These are phyloP conservation scores for Actinia equina DNA, from an alignment of 64 coral and sea anemone species.

Conservation along the genomic window DNA sequence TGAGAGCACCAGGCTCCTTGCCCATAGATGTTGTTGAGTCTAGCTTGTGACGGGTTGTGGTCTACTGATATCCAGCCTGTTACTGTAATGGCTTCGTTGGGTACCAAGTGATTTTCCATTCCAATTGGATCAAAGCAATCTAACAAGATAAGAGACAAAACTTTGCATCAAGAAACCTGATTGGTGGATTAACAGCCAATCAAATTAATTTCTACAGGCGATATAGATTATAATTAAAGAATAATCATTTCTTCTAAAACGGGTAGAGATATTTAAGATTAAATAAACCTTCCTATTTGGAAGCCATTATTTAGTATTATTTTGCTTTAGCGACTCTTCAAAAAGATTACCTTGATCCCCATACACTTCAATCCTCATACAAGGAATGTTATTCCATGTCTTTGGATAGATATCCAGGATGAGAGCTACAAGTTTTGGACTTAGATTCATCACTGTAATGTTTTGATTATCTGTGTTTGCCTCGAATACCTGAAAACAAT, in stretches of 20 bases:
- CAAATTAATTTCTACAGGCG: too few relatives aligned
- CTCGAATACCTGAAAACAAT: background rate
- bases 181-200: background rate
- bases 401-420: background rate
- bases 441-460: background rate
- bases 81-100: background rate
- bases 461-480: background rate
- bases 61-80: conserved; percentile 17
- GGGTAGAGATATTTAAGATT: too few relatives aligned
- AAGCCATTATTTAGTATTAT: too few relatives aligned
- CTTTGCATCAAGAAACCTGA: background rate
- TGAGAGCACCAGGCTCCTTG: conserved; percentile 9
- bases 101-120: background rate
- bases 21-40: conserved; percentile 6
- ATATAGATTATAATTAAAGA: too few relatives aligned
- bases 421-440: background rate
- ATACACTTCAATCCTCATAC: conserved; percentile 17
- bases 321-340: too few relatives aligned
- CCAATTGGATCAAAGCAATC: conserved; percentile 9
- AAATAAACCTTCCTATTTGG: too few relatives aligned
- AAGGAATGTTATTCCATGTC: background rate
- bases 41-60: background rate
- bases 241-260: too few relatives aligned
- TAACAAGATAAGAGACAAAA: background rate
- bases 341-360: background rate